Evolutionary conservation across 2,797 vertebrate genomes (phyloP).

Genomic region (Uromys caudimaculatus): DNA sequence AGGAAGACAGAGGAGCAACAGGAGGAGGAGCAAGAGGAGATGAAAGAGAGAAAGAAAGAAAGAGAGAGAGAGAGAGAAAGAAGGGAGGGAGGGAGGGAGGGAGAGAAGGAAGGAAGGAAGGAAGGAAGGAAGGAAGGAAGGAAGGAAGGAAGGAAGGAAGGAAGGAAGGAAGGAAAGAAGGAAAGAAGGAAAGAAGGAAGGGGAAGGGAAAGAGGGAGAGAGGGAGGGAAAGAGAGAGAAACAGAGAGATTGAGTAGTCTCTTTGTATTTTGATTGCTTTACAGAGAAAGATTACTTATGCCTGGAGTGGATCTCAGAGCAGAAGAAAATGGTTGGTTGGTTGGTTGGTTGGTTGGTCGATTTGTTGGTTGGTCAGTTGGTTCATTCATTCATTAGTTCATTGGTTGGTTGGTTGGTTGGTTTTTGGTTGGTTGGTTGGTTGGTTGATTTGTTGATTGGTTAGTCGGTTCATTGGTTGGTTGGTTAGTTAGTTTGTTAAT

Average conservation of each 20-base stretch:
- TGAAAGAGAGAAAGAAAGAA: no score
- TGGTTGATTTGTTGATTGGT: neutral
- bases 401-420: no score
- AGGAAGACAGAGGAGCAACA: neutral
- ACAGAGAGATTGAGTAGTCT: neutral
- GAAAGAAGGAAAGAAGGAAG: fast-evolving
- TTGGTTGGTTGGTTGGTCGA: no score
- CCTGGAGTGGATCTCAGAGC: neutral
- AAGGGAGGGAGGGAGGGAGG: no score
- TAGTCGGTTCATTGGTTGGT: neutral
- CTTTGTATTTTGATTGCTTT: neutral
- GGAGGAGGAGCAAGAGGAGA: no score
- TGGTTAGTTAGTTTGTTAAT: fast-evolving
- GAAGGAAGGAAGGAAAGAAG: fast-evolving
- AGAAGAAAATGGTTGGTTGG: neutral
- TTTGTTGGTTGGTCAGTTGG: no score
- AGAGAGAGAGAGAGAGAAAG: fast-evolving
- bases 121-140: no score
- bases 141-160: no score
- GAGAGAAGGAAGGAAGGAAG: no score
- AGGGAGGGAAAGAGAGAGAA: neutral
- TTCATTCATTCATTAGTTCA: no score
- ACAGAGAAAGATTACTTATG: neutral
- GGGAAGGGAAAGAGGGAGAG: no score
- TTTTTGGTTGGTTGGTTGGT: neutral